phyloP scores from a whole-genome alignment of 1,140 invertebrate genomes.

The Dreissena polymorpha region DNA sequence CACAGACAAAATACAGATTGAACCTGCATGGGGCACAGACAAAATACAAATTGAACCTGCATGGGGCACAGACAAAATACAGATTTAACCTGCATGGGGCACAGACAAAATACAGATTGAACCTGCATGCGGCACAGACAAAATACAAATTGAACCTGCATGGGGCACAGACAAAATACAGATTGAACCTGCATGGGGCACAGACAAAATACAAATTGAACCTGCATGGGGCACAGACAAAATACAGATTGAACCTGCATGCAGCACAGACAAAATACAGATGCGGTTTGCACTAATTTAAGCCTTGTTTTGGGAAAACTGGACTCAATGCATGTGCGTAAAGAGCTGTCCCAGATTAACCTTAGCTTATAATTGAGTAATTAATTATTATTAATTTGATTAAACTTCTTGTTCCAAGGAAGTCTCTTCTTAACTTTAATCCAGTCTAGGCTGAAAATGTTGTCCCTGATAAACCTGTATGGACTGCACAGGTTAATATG shows the following conservation, averaged over 20 bases:
- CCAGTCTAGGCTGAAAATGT: too few relatives aligned
- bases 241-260: conserved; percentile 83
- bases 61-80: conserved; percentile 36
- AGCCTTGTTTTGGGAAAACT: too few relatives aligned
- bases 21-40: conserved; percentile 81
- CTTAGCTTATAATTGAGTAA: too few relatives aligned
- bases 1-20: conserved; percentile 77
- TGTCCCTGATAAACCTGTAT: too few relatives aligned
- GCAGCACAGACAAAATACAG: conserved; percentile 3
- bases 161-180: conserved; percentile 15
- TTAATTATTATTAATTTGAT: too few relatives aligned
- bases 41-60: conserved; percentile 83
- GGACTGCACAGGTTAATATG: too few relatives aligned
- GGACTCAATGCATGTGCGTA: too few relatives aligned
- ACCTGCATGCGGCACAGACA: conserved; percentile 78
- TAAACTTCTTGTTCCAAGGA: too few relatives aligned
- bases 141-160: conserved; percentile 83
- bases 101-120: conserved; percentile 80
- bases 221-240: conserved; percentile 74
- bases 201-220: conserved; percentile 81
- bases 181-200: conserved; percentile 83
- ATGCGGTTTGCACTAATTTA: too few relatives aligned
- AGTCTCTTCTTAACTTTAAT: too few relatives aligned
- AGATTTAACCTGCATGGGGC: conserved; percentile 83
- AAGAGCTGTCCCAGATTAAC: too few relatives aligned